Conservation (phyloP, 2,797 vertebrate genomes). For the Lepus townsendii region DNA sequence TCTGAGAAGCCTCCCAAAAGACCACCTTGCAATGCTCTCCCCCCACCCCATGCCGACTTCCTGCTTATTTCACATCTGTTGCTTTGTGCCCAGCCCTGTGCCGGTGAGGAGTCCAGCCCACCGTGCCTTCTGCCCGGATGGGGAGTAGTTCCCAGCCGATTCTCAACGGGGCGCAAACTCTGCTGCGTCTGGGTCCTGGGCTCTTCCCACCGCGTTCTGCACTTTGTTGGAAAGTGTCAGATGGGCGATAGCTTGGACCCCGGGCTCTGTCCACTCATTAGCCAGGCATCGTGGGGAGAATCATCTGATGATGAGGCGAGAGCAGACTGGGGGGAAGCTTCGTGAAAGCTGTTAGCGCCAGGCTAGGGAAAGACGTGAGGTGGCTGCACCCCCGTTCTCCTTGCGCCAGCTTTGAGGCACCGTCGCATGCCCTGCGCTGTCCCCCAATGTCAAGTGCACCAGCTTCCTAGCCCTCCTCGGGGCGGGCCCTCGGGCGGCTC, state of each 20-base stretch:
- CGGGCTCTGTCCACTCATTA: slow-evolving; percentile 49
- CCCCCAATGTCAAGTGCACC: slow-evolving; percentile 66
- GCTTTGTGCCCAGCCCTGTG: neutral
- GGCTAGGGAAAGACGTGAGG: neutral
- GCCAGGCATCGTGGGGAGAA: neutral
- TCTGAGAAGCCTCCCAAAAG: slow-evolving; percentile 28
- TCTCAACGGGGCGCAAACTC: neutral
- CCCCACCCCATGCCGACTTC: slow-evolving; percentile 11
- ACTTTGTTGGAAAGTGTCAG: slow-evolving; percentile 61
- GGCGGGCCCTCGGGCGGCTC: neutral
- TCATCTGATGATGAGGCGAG: neutral
- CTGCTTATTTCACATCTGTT: neutral
- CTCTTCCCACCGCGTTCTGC: slow-evolving; percentile 47
- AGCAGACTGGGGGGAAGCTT: neutral
- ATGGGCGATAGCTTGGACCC: neutral
- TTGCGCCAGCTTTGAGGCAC: neutral
- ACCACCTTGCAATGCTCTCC: neutral
- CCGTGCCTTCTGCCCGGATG: neutral
- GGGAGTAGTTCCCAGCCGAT: neutral
- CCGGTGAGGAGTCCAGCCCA: neutral
- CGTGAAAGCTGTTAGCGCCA: neutral
- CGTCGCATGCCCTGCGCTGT: neutral
- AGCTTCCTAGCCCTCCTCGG: neutral
- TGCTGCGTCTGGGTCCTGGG: neutral
- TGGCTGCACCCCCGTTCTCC: neutral